Evolutionary conservation across 2,113 vertebrate species (phyloP).

Genomic region (Porphyrio hochstetteri): DNA sequence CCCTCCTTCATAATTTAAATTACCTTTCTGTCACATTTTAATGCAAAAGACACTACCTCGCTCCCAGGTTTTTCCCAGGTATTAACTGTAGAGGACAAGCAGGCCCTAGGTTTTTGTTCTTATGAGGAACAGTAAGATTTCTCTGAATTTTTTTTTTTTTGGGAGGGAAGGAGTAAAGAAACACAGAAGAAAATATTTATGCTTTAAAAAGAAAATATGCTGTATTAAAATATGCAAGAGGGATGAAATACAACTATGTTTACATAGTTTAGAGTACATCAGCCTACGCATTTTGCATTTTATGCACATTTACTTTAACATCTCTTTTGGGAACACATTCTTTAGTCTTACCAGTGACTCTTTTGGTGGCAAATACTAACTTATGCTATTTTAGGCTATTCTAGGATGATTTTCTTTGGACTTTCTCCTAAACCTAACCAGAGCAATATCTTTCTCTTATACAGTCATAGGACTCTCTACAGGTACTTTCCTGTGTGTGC

Average conservation of each 20-base stretch:
- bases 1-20: slow-evolving; percentile 43
- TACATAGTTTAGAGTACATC: background rate
- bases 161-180: background rate
- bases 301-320: background rate
- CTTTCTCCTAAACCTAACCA: background rate
- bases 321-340: background rate
- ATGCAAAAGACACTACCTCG: background rate
- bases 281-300: background rate
- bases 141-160: background rate
- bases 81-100: background rate
- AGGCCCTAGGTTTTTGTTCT: background rate
- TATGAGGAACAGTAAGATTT: background rate
- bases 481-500: background rate
- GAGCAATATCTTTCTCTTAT: background rate
- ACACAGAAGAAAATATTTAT: background rate
- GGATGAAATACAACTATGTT: too few species aligned
- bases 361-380: background rate
- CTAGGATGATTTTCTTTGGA: background rate
- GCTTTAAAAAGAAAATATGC: background rate
- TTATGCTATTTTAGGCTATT: background rate
- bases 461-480: background rate
- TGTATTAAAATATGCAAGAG: too few species aligned
- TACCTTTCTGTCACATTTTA: background rate
- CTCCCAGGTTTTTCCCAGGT: background rate
- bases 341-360: background rate